Conservation (phyloP, 2,888 invertebrate genomes). For the Calameuta idolon region DNA sequence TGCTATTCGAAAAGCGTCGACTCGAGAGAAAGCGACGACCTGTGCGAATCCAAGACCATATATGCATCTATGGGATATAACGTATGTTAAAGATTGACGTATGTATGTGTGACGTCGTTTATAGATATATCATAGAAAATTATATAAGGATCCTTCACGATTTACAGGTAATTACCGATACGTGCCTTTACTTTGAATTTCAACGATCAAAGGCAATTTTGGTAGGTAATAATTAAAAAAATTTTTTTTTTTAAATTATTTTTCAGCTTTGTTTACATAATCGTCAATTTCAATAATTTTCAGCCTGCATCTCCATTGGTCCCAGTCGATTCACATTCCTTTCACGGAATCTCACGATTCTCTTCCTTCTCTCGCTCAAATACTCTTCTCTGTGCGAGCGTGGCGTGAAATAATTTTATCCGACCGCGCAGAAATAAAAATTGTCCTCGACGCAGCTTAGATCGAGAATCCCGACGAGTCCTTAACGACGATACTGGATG, state of each 20-base stretch:
- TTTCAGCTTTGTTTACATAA: not conserved
- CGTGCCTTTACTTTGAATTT: not conserved
- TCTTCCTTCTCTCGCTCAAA: not conserved
- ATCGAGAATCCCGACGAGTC: not conserved
- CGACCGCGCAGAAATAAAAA: constrained; percentile 23
- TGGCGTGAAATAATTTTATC: constrained; percentile 19
- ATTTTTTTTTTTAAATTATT: not conserved
- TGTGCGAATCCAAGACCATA: not conserved
- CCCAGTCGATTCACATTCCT: not conserved
- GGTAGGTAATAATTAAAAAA: not conserved
- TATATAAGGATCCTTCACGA: not conserved
- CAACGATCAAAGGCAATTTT: not conserved
- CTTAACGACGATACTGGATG: not conserved
- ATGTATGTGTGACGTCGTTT: not conserved
- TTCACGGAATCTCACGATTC: not conserved
- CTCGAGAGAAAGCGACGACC: not conserved
- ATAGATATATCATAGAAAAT: not conserved
- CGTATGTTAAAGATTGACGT: not conserved
- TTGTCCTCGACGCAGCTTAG: not conserved
- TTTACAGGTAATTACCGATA: not conserved
- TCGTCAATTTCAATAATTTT: not conserved
- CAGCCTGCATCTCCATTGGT: not conserved
- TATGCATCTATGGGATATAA: not conserved
- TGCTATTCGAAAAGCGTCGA: not conserved
- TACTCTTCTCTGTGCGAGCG: not conserved